Percentiles rank a stretch among this genome's conserved stretches.
Evolutionary conservation across 2,113 vertebrate genomes (phyloP).

Genomic region (Mirounga angustirostris): DNA sequence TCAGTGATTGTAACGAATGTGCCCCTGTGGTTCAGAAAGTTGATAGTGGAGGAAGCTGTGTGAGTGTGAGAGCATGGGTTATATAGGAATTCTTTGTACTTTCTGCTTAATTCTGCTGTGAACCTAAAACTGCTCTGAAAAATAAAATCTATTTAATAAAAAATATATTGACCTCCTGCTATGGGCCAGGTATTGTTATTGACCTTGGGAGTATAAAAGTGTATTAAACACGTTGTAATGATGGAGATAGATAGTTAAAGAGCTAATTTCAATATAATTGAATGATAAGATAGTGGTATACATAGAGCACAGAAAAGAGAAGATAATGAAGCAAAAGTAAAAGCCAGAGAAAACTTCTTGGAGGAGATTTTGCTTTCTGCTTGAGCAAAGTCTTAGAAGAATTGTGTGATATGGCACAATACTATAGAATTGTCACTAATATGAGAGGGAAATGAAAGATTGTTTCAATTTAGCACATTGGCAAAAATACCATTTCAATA

Average conservation of each 20-base stretch:
- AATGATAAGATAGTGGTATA: background rate
- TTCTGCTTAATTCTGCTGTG: background rate
- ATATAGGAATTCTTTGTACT: background rate
- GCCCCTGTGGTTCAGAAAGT: background rate
- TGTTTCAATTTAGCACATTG: background rate
- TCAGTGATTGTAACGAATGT: background rate
- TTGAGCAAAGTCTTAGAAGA: conserved; percentile 16
- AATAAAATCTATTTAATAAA: background rate
- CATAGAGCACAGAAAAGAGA: background rate
- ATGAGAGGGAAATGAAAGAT: background rate
- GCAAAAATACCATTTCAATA: background rate
- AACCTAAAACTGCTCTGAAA: background rate
- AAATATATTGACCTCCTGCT: background rate
- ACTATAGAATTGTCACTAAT: background rate
- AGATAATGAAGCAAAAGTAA: background rate
- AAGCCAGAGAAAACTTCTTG: background rate
- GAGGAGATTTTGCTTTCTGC: background rate
- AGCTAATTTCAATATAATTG: background rate
- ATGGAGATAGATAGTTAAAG: background rate
- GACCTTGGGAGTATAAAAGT: background rate
- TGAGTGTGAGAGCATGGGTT: accelerated
- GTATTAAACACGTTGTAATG: background rate
- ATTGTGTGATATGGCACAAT: background rate
- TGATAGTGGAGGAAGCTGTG: background rate
- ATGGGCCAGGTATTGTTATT: background rate